Base-by-base conservation (phyloP, 2,888 invertebrate genomes). In the Drosophila nigricruria region DNA sequence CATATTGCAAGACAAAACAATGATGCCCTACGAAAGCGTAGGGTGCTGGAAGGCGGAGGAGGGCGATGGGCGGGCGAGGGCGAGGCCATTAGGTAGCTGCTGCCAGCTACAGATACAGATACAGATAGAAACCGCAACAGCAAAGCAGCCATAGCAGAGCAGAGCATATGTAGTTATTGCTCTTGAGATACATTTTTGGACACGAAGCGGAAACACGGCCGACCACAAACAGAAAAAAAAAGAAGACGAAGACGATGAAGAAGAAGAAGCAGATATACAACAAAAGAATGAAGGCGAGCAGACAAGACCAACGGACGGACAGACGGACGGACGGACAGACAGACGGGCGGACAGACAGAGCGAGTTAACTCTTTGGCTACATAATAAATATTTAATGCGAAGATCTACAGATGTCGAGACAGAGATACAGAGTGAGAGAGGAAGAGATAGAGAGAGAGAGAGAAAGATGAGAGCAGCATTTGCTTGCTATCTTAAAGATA, bases 351-450 rank as follows among this genome's bases (percentile, higher is more conserved):
- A n/a, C 52, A 25, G 36, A 23, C 40, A 54, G 70, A 83, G 76
- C 85, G 75, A 82, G 83, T 86, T 80, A 88, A 83, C 84, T 86
- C 84, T 89, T 86, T 81, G 89, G 84, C 89, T 86, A 78, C 87
- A 88, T 88, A 84, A 84, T 84, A 84, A 88, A 88, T 86, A 82
- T 81, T 87, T 76, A 81, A 81, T 89, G 85, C 76, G 82, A 71
- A 78, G 79, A 88, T 87, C 50, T 73, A 66, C 66, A 66, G 66
- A 66, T 66, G 42, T 74, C 50, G 52, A 59, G 63, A 58, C 52
- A 70, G 30, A 49, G 49, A 49, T 30, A 49, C 30, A 49, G n/a
- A n/a, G 45, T 53, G 45, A 54, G 63, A 36, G 47, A 57, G 23
- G 3, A 2, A 20, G 45, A 9, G 16, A 54, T 45, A 50, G 60